Percentiles rank a stretch among this genome's conserved stretches.
These are phyloP conservation scores for Anguilla japonica DNA, from an alignment of 2,113 vertebrate species.

Conservation along the genomic window DNA sequence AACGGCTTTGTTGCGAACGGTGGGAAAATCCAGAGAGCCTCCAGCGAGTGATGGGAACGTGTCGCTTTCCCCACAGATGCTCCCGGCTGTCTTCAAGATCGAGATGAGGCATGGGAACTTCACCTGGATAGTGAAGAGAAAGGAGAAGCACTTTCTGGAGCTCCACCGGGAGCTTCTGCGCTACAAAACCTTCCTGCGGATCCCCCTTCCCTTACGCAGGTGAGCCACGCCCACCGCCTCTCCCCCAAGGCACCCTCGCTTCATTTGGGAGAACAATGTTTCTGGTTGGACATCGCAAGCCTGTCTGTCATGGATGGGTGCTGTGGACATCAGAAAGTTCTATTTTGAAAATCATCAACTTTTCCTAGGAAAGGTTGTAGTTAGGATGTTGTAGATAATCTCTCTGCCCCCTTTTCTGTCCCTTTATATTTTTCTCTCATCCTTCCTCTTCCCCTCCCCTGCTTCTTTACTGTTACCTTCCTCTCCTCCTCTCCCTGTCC, in stretches of 20 bases:
- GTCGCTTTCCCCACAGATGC: constrained; percentile 66
- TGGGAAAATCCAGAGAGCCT: not conserved
- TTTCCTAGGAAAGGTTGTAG: no score
- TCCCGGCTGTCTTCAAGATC: constrained; percentile 86
- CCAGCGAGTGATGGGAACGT: not conserved
- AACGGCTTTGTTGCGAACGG: not conserved
- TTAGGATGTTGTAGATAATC: no score
- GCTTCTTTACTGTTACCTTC: no score
- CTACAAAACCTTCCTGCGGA: constrained; percentile 93
- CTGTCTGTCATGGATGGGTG: not conserved
- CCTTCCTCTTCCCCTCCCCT: no score
- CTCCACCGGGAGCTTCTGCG: constrained; percentile 90
- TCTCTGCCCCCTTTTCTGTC: no score
- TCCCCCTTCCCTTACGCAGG: constrained; percentile 89
- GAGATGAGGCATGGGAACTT: constrained; percentile 94
- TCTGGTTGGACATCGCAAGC: not conserved
- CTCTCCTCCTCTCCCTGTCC: no score
- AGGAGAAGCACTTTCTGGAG: constrained; percentile 95
- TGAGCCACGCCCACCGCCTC: not conserved
- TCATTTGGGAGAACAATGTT: no score
- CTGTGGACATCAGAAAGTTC: no score
- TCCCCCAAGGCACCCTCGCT: no score
- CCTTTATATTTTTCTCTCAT: no score
- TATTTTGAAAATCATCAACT: no score
- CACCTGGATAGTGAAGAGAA: constrained; percentile 91